A percentile compares a stretch with the other conserved stretches of the same genome.
Conservation (phyloP, 2,888 invertebrate genomes). For the Hypena proboscidalis region DNA sequence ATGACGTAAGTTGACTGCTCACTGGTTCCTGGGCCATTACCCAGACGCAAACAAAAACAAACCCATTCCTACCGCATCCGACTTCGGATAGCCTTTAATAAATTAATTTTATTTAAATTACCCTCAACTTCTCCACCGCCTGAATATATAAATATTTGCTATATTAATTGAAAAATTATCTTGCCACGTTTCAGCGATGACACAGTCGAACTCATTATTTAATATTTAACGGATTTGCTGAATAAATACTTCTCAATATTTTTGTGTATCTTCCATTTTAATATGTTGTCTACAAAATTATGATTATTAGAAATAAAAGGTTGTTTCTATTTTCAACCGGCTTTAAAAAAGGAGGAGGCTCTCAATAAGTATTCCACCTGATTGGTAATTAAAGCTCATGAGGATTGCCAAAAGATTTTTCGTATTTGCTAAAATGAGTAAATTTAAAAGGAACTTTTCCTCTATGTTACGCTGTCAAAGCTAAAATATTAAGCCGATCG, state of each 20-base stretch:
- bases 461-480: too few species aligned
- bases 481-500: too few species aligned
- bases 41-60: conserved; percentile 35
- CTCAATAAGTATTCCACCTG: too few species aligned
- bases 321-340: too few species aligned
- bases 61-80: conserved; percentile 37
- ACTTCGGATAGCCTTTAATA: conserved; percentile 47
- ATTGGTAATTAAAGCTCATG: too few species aligned
- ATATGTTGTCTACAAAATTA: conserved; percentile 6
- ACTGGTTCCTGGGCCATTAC: too few species aligned
- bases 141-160: conserved; percentile 59
- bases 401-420: too few species aligned
- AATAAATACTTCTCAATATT: background rate
- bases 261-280: conserved; percentile 1
- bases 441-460: too few species aligned
- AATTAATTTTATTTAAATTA: conserved; percentile 65
- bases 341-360: too few species aligned
- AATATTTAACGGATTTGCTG: background rate
- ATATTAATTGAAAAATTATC: conserved; percentile 62
- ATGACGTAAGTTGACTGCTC: too few species aligned
- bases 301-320: conserved; percentile 15
- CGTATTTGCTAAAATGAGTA: too few species aligned
- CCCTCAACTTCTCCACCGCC: conserved; percentile 31
- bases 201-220: conserved; percentile 5
- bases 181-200: conserved; percentile 20